phyloP scores from a whole-genome alignment of 2,113 vertebrate genomes.

The Pomatostomus ruficeps region DNA sequence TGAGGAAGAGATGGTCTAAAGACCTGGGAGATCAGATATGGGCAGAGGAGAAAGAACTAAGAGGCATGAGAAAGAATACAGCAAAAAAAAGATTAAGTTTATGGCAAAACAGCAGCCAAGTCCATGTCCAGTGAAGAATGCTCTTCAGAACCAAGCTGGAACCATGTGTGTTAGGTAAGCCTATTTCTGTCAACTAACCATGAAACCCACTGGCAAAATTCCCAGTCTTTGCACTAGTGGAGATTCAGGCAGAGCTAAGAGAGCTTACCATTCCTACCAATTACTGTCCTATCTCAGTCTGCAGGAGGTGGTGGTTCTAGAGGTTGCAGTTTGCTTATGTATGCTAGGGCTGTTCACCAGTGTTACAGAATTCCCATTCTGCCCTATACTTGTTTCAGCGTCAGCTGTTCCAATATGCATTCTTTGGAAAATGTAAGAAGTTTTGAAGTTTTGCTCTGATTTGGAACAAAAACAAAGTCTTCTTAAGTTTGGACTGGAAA shows the following conservation, averaged over 20 bases:
- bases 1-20: not conserved
- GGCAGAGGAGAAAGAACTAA: not conserved
- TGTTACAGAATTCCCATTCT: not conserved
- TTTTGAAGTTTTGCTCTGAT: not conserved
- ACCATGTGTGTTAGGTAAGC: not conserved
- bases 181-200: not conserved
- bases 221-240: not conserved
- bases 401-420: not conserved
- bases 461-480: not conserved
- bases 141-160: not conserved
- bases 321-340: not conserved
- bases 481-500: not conserved
- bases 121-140: not conserved
- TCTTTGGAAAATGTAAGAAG: not conserved
- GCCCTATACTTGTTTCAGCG: not conserved
- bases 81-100: not conserved
- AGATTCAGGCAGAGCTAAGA: not conserved
- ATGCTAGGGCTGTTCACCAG: not conserved
- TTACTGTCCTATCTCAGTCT: not conserved
- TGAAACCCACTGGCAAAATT: not conserved
- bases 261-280: not conserved
- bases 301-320: not conserved
- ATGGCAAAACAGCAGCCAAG: not conserved
- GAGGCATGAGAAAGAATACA: not conserved
- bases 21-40: not conserved